These are phyloP conservation scores for Solenodon paradoxus DNA, from an alignment of 2,113 vertebrate genomes.

Conservation along the genomic window DNA sequence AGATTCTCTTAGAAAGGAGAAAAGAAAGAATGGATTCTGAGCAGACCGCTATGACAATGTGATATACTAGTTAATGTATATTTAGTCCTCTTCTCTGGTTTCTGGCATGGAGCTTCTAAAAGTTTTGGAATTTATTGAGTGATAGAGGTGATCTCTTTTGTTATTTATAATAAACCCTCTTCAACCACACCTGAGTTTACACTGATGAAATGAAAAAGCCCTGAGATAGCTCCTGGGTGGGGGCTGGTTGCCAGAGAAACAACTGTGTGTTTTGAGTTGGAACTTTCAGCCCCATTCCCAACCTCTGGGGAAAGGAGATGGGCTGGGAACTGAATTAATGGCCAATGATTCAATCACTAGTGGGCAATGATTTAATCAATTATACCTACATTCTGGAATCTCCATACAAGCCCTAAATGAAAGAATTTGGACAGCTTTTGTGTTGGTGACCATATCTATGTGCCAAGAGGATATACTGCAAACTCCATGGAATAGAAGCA, in stretches of 20 bases:
- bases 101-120: not conserved
- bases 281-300: too few species aligned
- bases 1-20: not conserved
- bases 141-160: not conserved
- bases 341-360: not conserved
- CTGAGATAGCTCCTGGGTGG: not conserved
- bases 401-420: not conserved
- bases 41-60: not conserved
- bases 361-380: not conserved
- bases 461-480: not conserved
- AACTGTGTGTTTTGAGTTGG: too few species aligned
- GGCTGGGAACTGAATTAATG: not conserved
- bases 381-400: not conserved
- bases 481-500: not conserved
- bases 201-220: not conserved
- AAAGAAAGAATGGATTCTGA: not conserved
- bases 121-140: not conserved
- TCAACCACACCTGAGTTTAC: not conserved
- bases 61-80: not conserved
- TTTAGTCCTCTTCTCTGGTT: not conserved
- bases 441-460: not conserved
- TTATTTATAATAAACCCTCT: not conserved
- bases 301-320: not conserved
- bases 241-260: not conserved
- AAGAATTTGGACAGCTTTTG: not conserved